These are phyloP conservation scores for Proales similis DNA, from an alignment of 1,140 invertebrate genomes.

Conservation along the genomic window DNA sequence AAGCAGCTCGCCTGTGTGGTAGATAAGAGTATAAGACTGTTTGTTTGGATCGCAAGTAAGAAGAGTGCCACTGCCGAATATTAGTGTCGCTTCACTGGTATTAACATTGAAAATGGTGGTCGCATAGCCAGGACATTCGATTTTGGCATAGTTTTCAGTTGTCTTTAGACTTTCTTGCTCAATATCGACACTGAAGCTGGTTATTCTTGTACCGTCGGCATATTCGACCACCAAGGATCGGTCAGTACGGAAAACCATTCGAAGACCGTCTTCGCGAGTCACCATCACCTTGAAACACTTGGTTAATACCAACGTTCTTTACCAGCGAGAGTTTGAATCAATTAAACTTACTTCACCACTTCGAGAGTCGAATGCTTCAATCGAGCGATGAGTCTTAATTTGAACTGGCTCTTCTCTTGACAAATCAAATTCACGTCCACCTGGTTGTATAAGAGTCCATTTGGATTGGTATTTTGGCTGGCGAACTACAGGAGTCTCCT, in stretches of 20 bases:
- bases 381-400: conserved; percentile 16
- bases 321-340: not conserved
- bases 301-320: not conserved
- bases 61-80: conserved; percentile 46
- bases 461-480: not conserved
- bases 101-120: conserved; percentile 50
- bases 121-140: conserved; percentile 52
- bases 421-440: conserved; percentile 25
- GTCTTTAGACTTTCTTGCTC: conserved; percentile 37
- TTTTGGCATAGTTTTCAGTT: conserved; percentile 38
- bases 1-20: conserved; percentile 45
- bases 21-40: conserved; percentile 48
- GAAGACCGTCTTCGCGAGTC: conserved; percentile 50
- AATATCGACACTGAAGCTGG: conserved; percentile 42
- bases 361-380: not conserved
- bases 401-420: conserved; percentile 16
- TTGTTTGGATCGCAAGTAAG: conserved; percentile 46
- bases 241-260: conserved; percentile 48
- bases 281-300: conserved; percentile 45
- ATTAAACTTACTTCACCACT: not conserved
- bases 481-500: not conserved
- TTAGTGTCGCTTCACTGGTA: conserved; percentile 47
- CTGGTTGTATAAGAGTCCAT: conserved; percentile 3
- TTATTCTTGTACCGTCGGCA: conserved; percentile 52
- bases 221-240: conserved; percentile 51